Base-by-base conservation (phyloP, 2,113 vertebrate species). In the Chunga burmeisteri region DNA sequence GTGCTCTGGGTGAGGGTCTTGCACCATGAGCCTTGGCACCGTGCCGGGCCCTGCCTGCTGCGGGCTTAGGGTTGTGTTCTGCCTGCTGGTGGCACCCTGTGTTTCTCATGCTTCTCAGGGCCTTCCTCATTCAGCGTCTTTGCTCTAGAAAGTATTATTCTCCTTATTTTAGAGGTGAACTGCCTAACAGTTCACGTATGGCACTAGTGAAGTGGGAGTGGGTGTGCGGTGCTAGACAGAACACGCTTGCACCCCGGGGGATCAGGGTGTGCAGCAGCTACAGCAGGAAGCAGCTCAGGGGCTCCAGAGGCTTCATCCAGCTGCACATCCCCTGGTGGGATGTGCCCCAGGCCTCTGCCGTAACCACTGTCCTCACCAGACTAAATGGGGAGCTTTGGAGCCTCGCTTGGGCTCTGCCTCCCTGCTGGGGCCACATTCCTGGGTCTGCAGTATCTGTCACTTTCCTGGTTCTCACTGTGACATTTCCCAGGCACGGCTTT, bases 311-410 rank as follows among this genome's bases (percentile, higher is more conserved):
- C 53, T 18, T 50, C 3, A 10, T 46, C 38, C 40, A 55, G 62
- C 26, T 3, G 2, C 0, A 0, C 7, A 5, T 68, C 20, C 59
- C n/a, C 29, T 19, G 15, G 9, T 17, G 40, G 38, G 72, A 10
- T 59, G 46, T 21, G 32, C 3, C 19, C 27, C 3, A 16, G 49
- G 34, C 34, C 56, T 71, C 56, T 75, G 40, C 74, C 47, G 55
- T 7, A 50, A 32, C 13, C 1, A 1, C 29, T 4, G 10, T 19
- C 65, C 38, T 30, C 40, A 47, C 26, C 17, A 61, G 40, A n/a
- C 4, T 65, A 11, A 65, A 47, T 1, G 7, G 18, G 36, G 46
- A 56, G 29, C 16, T 85, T 13, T 40, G 70, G 74, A 79, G 8
- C 59, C 29, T 85, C 6, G 0, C 65, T 34, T 1, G 4, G 65